Evolutionary conservation across 2,888 invertebrate species (phyloP), one percentile per base, ranked within the genome.

Genomic region (Caenorhabditis sp.): DNA sequence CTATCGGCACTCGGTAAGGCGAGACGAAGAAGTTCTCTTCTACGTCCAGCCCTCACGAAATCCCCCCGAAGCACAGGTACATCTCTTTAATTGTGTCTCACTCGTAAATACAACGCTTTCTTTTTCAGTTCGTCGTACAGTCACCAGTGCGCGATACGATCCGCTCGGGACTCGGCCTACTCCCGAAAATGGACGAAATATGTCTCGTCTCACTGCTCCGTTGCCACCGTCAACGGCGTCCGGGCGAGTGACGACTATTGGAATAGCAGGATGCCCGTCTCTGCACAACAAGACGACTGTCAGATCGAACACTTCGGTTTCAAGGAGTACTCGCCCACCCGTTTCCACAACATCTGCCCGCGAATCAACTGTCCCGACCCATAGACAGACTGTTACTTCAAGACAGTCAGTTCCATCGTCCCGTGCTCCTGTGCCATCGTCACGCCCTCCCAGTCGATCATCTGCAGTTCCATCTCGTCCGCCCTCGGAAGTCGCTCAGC

Each of bases 191-290:
- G n/a, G n/a, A n/a, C n/a, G n/a, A n/a, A 40, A 40, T 13, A 40
- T 13, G 13, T 28, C 32, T 9, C 60, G 35, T 15, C 35, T 58
- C 5, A 20, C 20, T 8, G 20, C 37, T 13, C 58, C 58, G 2
- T 26, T 58, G 32, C 58, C 58, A 5, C 9, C 37, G 0, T 18
- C 58, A 6, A 1, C 18, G 3, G 37, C 32, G 13, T 37, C 15
- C n/a, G 70, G 70, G 13, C 50, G 70, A 40, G 35, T 40, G 50
- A 70, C 70, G 8, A 70, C 70, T 9, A 32, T 61, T 3, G 70
- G 70, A 32, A n/a, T 50, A 4, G 11, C 50, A 0, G 18, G 37
- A 15, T 28, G 56, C 28, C n/a, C 56, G 3, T 6, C 28, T 28
- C n/a, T 56, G n/a, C n/a, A n/a, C n/a, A n/a, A n/a, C 13, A 56